A percentile compares a stretch with the other conserved stretches of the same genome.
These are phyloP conservation scores for Stegodyphus mimosarum DNA, from an alignment of 1,140 invertebrate genomes.

Conservation along the genomic window DNA sequence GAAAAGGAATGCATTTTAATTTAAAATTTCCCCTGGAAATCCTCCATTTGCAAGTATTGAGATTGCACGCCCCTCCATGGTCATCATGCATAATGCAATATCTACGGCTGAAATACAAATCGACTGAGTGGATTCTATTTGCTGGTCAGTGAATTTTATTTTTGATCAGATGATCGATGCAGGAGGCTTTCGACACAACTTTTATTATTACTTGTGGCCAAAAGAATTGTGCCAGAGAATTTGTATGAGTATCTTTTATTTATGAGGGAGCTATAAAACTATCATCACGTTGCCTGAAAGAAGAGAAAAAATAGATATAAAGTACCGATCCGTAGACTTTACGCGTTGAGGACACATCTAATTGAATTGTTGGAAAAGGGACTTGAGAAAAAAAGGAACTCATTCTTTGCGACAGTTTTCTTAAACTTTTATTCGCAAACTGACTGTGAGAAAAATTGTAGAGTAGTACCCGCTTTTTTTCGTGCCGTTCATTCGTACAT, in stretches of 20 bases:
- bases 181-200: constrained; percentile 1
- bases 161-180: constrained; percentile 45
- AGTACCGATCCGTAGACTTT: too few relatives aligned
- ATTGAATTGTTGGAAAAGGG: too few relatives aligned
- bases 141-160: constrained; percentile 50
- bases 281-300: constrained; percentile 40
- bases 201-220: constrained; percentile 45
- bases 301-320: constrained; percentile 34
- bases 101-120: constrained; percentile 50
- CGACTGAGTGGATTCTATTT: constrained; percentile 42
- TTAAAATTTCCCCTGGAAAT: constrained; percentile 29
- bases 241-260: constrained; percentile 51
- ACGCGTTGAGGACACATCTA: too few relatives aligned
- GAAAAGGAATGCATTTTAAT: constrained; percentile 53
- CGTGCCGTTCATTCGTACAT: too few relatives aligned
- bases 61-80: constrained; percentile 17
- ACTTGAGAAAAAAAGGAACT: too few relatives aligned
- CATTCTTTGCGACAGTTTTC: too few relatives aligned
- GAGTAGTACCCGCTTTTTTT: too few relatives aligned
- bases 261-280: constrained; percentile 44
- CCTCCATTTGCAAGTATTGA: constrained; percentile 35
- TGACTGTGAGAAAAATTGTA: too few relatives aligned
- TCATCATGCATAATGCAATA: constrained; percentile 49
- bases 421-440: too few relatives aligned
- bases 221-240: constrained; percentile 36